A percentile compares a stretch with the other conserved stretches of the same genome.
Evolutionary conservation across 2,113 vertebrate species (phyloP).

Genomic region (Mystacornis crossleyi): DNA sequence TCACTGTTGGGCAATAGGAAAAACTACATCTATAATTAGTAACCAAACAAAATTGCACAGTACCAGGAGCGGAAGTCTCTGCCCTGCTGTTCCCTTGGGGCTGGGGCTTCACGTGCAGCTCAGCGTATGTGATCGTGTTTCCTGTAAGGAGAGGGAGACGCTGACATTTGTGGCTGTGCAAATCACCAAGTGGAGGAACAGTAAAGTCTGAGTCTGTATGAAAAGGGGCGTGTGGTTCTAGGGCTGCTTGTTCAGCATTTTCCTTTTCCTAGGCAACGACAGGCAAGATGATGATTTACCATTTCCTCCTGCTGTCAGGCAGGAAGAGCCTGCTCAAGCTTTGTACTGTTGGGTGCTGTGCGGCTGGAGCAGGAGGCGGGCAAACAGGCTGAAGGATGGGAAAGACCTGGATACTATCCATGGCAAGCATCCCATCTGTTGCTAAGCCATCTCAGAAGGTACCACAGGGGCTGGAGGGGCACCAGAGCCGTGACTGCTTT

Average conservation of each 20-base stretch:
- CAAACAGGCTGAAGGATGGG: not conserved
- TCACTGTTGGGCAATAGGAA: not conserved
- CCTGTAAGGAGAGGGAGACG: conserved; percentile 25
- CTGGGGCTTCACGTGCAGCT: not conserved
- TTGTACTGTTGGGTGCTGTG: not conserved
- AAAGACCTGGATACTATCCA: not conserved
- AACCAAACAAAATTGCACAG: not conserved
- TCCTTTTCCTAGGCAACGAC: not conserved
- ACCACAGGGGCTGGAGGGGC: not conserved
- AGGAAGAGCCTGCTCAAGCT: not conserved
- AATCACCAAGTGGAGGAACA: not conserved
- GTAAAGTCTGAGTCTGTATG: not conserved
- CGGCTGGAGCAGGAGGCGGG: not conserved
- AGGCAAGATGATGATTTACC: not conserved
- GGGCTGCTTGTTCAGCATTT: not conserved
- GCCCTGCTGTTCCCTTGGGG: not conserved
- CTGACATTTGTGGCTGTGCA: not conserved
- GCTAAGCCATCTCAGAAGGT: not conserved
- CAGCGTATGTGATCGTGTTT: not conserved
- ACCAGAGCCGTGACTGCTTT: fast-evolving
- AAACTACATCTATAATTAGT: not conserved
- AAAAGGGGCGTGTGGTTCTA: not conserved
- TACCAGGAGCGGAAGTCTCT: conserved; percentile 41
- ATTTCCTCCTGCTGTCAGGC: conserved; percentile 12
- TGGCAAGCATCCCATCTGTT: not conserved